Evolutionary conservation across 2,113 vertebrate species (phyloP).

Genomic region (Mesoclemmys tuberculata): DNA sequence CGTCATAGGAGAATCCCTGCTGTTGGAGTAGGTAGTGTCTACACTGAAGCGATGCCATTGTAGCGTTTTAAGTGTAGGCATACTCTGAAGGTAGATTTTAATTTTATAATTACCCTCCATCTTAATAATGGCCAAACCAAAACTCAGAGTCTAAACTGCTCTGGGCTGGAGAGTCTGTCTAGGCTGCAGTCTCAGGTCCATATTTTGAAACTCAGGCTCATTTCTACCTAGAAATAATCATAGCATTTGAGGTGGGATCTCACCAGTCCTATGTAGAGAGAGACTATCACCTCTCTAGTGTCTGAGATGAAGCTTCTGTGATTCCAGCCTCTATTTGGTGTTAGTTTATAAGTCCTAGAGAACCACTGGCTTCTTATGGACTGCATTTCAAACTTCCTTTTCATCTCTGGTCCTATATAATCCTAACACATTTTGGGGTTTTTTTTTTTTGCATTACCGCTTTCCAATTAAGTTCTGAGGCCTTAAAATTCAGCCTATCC

Average conservation of each 20-base stretch:
- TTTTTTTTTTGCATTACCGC: neutral
- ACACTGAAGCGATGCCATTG: neutral
- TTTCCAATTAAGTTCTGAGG: neutral
- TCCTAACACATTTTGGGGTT: too few species aligned
- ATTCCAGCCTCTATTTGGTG: neutral
- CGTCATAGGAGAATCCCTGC: too few species aligned
- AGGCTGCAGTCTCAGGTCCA: neutral
- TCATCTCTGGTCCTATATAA: neutral
- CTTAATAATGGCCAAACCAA: neutral
- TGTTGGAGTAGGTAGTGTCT: neutral
- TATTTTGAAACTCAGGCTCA: neutral
- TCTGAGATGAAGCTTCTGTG: neutral
- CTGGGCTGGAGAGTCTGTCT: neutral
- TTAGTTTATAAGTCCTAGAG: neutral
- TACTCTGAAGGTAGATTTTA: neutral
- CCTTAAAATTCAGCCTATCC: neutral
- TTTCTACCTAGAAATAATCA: neutral
- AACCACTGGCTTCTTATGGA: neutral
- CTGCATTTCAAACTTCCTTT: neutral
- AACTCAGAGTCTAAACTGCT: neutral
- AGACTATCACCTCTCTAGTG: neutral
- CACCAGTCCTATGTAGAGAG: neutral
- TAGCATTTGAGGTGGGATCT: neutral
- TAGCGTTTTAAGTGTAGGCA: neutral
- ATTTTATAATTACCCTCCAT: neutral